These are phyloP conservation scores for Scalopus aquaticus DNA, from an alignment of 2,113 vertebrate species.

Conservation along the genomic window DNA sequence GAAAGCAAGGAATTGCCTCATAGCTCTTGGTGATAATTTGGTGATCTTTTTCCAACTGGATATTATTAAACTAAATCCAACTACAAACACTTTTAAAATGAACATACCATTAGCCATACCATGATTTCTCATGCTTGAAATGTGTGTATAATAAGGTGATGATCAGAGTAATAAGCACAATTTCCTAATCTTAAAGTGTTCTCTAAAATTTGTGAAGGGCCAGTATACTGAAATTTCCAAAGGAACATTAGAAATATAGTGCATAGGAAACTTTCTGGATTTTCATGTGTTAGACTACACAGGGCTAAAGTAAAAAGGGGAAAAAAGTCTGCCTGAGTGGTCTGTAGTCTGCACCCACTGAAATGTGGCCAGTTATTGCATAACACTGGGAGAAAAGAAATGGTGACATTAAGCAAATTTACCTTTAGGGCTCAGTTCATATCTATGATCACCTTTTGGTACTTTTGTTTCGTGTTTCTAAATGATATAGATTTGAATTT, in stretches of 20 bases:
- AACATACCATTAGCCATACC: background rate
- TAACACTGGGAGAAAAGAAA: background rate
- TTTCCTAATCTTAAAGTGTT: background rate
- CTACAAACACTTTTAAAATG: background rate
- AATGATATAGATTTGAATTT: conserved; percentile 49
- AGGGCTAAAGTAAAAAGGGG: background rate
- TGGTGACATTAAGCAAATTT: background rate
- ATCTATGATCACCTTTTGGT: background rate
- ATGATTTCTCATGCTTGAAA: background rate
- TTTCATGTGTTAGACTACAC: background rate
- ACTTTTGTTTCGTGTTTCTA: conserved; percentile 33
- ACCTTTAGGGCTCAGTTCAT: background rate
- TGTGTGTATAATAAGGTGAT: background rate
- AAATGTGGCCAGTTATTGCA: background rate
- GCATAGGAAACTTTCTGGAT: background rate
- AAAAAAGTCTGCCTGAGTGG: background rate
- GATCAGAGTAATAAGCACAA: background rate
- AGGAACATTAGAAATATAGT: background rate
- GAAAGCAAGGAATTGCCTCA: background rate
- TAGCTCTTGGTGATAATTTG: background rate
- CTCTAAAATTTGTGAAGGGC: background rate
- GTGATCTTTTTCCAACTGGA: background rate
- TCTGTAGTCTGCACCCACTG: background rate
- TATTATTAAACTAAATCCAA: background rate
- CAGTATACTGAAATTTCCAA: background rate